These are phyloP conservation scores for Dolichallabes microphthalmus DNA, from an alignment of 2,113 vertebrate species.

Conservation along the genomic window DNA sequence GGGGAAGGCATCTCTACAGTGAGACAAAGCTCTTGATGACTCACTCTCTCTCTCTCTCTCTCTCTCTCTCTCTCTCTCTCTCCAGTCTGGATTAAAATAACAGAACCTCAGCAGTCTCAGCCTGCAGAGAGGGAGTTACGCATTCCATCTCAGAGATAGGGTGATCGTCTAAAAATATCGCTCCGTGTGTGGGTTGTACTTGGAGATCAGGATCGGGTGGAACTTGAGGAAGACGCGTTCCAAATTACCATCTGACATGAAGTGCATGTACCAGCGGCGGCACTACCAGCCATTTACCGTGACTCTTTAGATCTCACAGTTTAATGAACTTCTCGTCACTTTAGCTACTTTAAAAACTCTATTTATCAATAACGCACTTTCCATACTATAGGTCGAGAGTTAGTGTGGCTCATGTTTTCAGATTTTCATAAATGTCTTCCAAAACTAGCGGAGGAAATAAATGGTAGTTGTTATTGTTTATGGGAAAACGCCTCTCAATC, in stretches of 20 bases:
- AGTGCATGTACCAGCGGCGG: slow-evolving; percentile 6
- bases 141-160: slow-evolving; percentile 72
- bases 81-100: slow-evolving; percentile 79
- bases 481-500: slow-evolving; percentile 59
- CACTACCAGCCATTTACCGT: slow-evolving; percentile 4
- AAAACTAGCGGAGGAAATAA: slow-evolving; percentile 52
- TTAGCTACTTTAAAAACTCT: slow-evolving; percentile 6
- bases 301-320: neutral
- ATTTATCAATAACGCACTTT: slow-evolving; percentile 16
- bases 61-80: slow-evolving; percentile 41
- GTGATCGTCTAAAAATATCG: slow-evolving; percentile 76
- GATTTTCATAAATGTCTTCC: slow-evolving; percentile 53
- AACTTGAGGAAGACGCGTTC: slow-evolving; percentile 57
- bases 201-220: slow-evolving; percentile 49
- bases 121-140: slow-evolving; percentile 74
- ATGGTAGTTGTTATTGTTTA: neutral
- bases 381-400: slow-evolving; percentile 49
- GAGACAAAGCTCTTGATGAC: slow-evolving; percentile 75
- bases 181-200: slow-evolving; percentile 68
- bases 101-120: slow-evolving; percentile 71
- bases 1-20: slow-evolving; percentile 61
- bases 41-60: slow-evolving; percentile 58
- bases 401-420: slow-evolving; percentile 18
- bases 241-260: slow-evolving; percentile 58
- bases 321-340: slow-evolving; percentile 5